Evolutionary conservation across 2,797 vertebrate genomes (phyloP), one percentile per base, ranked within the genome.

Genomic region (Propithecus perrieri): DNA sequence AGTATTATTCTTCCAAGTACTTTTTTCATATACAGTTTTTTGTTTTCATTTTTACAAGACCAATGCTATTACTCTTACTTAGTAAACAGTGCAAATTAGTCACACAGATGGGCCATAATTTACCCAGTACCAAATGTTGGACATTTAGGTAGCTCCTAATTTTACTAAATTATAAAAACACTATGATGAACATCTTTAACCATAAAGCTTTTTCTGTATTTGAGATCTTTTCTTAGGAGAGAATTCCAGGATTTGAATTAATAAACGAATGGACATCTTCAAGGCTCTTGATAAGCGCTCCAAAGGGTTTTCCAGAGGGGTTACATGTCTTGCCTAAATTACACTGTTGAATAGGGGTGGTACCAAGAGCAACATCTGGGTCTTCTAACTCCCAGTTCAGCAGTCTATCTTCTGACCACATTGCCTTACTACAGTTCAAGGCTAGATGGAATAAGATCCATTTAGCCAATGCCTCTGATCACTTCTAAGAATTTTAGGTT

Each of bases 161-260:
- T 85, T 91, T 76, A 71, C 17, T 50, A 84, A 89, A 87, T 79
- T 65, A 69, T 76, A 80, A 71, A 96, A 85, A 88, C 24, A 61
- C 26, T 57, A 35, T 41, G 24, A 59, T 57, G 30, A 59, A n/a
- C 53, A 78, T 84, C 91, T 93, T 90, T 92, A 90, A 84, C n/a
- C 57, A 92, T 59, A 96, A 93, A 96, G 84, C 5, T 69, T 72
- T 89, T 78, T 38, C 50, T 28, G 88, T 53, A 89, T 78, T 86
- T 78, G 95, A 74, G 28, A 78, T 78, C 18, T 48, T 85, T 75
- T 72, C 55, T 96, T 78, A 83, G 72, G n/a, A 95, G 30, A 75
- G 46, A 92, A 94, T 48, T 78, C 28, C 24, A 97, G 76, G 24
- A 90, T 92, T 87, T 76, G 30, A 95, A 79, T 76, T 87, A 87